Percentiles rank a stretch among this genome's conserved stretches.
phyloP scores from a whole-genome alignment of 2,113 vertebrate genomes.

The Sylvilagus bachmani region DNA sequence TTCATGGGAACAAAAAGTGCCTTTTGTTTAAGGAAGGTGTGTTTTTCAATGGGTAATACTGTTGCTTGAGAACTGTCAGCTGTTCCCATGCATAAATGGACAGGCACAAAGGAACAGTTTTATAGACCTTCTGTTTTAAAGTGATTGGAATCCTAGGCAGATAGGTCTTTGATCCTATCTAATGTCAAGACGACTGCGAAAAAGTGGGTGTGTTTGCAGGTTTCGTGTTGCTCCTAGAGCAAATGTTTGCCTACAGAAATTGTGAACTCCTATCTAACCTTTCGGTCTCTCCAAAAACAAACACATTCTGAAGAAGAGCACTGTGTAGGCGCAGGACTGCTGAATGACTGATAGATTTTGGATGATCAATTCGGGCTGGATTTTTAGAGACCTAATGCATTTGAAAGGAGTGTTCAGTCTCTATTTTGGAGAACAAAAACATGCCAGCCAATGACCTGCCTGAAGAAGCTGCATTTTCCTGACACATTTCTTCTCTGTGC shows the following conservation, averaged over 20 bases:
- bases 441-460: neutral
- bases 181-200: conserved; percentile 10
- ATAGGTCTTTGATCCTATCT: conserved; percentile 11
- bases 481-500: neutral
- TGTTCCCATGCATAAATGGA: conserved; percentile 27
- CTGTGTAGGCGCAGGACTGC: neutral
- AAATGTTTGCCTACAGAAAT: neutral
- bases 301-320: neutral
- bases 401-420: conserved; percentile 63
- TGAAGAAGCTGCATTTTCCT: conserved; percentile 50
- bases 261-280: neutral
- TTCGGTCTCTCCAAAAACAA: neutral
- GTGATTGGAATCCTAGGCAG: conserved; percentile 14
- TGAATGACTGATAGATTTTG: neutral
- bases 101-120: neutral
- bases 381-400: conserved; percentile 44
- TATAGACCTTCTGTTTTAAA: conserved; percentile 51
- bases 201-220: conserved; percentile 64
- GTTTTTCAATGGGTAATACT: conserved; percentile 53
- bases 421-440: conserved; percentile 75
- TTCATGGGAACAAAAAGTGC: conserved; percentile 55
- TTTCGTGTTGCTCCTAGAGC: conserved; percentile 28
- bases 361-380: neutral
- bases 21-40: conserved; percentile 61
- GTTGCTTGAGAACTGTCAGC: conserved; percentile 36